Evolutionary conservation across 2,888 invertebrate species (phyloP).

Genomic region (Patella depressa): DNA sequence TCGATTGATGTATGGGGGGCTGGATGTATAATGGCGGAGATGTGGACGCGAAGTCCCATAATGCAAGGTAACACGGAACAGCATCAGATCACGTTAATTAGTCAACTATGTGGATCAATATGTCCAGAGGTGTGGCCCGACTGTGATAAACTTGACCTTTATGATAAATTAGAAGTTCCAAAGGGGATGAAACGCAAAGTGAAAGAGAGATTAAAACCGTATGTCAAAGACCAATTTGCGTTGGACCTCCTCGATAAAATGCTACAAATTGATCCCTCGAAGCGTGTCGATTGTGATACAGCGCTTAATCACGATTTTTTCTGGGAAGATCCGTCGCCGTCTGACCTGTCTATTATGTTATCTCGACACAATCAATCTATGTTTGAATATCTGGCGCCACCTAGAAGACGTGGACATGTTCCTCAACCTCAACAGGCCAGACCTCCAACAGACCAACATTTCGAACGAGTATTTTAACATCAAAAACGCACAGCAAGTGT

Average conservation of each 20-base stretch:
- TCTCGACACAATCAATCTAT: constrained; percentile 91
- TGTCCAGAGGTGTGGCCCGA: constrained; percentile 91
- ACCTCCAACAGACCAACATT: constrained; percentile 61
- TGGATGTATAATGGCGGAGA: constrained; percentile 99
- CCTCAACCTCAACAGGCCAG: constrained; percentile 32
- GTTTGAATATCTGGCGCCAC: constrained; percentile 91
- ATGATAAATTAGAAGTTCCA: constrained; percentile 73
- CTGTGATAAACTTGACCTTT: constrained; percentile 89
- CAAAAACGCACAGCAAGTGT: not conserved
- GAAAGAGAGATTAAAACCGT: constrained; percentile 79
- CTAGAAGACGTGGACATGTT: constrained; percentile 78
- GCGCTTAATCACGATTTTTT: constrained; percentile 98
- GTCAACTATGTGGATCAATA: constrained; percentile 96
- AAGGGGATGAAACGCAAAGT: constrained; percentile 66
- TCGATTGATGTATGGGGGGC: constrained; percentile 94
- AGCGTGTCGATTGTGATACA: constrained; percentile 88
- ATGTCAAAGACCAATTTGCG: constrained; percentile 91
- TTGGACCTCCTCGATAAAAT: constrained; percentile 95
- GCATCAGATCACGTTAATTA: constrained; percentile 92
- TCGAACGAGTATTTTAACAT: constrained; percentile 63
- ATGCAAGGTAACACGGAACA: constrained; percentile 91
- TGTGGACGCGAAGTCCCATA: constrained; percentile 90
- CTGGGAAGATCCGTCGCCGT: constrained; percentile 96
- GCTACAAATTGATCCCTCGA: constrained; percentile 90
- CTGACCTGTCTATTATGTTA: constrained; percentile 81